Conservation (phyloP, 2,113 vertebrate species). For the Pavo muticus region DNA sequence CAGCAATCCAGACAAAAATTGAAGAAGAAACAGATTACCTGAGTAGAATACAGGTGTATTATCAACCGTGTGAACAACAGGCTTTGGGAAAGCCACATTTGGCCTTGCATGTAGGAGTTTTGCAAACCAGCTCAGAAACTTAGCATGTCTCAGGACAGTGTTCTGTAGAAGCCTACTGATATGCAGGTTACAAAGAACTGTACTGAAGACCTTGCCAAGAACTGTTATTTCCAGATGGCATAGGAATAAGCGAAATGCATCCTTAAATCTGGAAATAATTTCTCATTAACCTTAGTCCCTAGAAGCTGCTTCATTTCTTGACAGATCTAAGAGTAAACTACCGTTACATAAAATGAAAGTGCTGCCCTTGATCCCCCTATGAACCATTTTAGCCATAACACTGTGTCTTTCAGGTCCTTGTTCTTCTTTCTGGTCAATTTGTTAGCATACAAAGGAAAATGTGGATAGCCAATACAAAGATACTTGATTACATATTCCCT, state of each 20-base stretch:
- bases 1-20: background rate
- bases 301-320: background rate
- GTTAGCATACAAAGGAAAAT: background rate
- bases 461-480: background rate
- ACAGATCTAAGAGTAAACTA: background rate
- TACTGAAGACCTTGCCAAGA: background rate
- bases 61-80: background rate
- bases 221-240: background rate
- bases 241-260: background rate
- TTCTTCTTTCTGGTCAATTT: background rate
- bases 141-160: background rate
- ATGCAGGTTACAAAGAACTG: background rate
- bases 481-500: background rate
- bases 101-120: background rate
- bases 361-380: background rate
- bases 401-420: background rate
- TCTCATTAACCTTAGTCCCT: background rate
- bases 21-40: background rate
- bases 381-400: background rate
- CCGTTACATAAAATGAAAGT: background rate
- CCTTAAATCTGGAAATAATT: background rate
- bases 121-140: background rate
- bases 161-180: background rate
- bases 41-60: background rate
- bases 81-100: background rate